Conservation (phyloP, 2,797 vertebrate species). For the Gymnoscopelus microlampas region DNA sequence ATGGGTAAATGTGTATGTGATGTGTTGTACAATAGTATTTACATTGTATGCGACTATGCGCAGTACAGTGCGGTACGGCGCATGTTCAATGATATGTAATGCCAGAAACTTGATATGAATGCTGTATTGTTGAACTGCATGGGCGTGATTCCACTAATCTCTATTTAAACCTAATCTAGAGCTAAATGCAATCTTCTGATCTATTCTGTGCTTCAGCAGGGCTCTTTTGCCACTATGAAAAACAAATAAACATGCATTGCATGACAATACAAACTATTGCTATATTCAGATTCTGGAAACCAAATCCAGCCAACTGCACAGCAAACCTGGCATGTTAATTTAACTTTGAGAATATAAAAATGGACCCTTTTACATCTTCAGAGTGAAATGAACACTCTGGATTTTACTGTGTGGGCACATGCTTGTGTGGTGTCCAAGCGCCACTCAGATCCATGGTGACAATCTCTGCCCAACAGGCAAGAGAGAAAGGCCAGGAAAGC, state of each 20-base stretch:
- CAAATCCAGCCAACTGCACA: slow-evolving; percentile 46
- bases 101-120: slow-evolving; percentile 5
- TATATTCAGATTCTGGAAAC: slow-evolving; percentile 32
- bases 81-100: not conserved
- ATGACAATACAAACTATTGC: not conserved
- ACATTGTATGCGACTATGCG: not conserved
- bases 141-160: slow-evolving; percentile 3
- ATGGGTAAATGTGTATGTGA: not conserved
- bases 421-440: slow-evolving; percentile 52
- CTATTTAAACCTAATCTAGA: not conserved
- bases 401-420: slow-evolving; percentile 20
- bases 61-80: not conserved
- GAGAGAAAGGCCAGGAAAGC: slow-evolving; percentile 65
- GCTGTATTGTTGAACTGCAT: slow-evolving; percentile 11
- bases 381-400: no score
- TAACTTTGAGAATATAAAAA: no score
- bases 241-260: not conserved
- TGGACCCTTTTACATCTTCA: no score
- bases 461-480: slow-evolving; percentile 52
- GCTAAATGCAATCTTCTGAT: not conserved
- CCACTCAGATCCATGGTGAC: slow-evolving; percentile 54
- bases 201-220: not conserved
- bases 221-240: no score
- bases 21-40: slow-evolving; percentile 6
- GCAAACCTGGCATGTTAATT: no score